Evolutionary conservation across 2,113 vertebrate genomes (phyloP), one percentile per base, ranked within the genome.

Genomic region (Abramis brama): DNA sequence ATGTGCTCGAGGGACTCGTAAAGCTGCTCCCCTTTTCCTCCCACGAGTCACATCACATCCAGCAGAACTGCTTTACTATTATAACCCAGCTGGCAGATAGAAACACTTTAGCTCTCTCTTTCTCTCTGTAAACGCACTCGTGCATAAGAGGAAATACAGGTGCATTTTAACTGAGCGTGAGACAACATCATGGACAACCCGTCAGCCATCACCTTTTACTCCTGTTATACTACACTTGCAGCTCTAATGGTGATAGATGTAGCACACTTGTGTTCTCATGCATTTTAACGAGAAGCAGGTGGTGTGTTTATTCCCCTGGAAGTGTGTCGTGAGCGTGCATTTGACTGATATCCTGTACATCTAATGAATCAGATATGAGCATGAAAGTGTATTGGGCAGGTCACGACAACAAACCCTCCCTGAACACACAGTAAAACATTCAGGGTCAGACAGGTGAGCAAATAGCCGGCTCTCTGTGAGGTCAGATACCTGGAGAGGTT

Each of bases 1-100:
- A 85, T 89, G 73, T 73, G 62, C 62, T 87, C 57, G 30, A 13
- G 71, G 79, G 71, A 55, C 79, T 88, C 74, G 71, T 70, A 82
- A 85, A 57, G 21, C 47, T 60, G 50, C 71, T 45, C 15, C 39
- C 57, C 79, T 50, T 57, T 57, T 81, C 55, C 70, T 68, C 82
- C 85, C 43, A 80, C 27, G 80, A 85, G 70, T 19, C 43, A 25
- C 76, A 81, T 74, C 55, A 62, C 0, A 23, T 57, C 30, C 23
- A 73, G 15, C 7, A 25, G 36, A 66, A 62, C 33, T 68, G 55
- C n/a, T 84, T 25, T 66, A 77, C 70, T 47, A 62, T 82, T n/a
- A 84, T 5, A 39, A 45, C 25, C n/a, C 79, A 82, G 62, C 79
- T 80, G 62, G 60, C 43, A 68, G 62, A 82, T 30, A 70, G 62